Conservation (phyloP, 2,113 vertebrate genomes). For the Amphilophus citrinellus region DNA sequence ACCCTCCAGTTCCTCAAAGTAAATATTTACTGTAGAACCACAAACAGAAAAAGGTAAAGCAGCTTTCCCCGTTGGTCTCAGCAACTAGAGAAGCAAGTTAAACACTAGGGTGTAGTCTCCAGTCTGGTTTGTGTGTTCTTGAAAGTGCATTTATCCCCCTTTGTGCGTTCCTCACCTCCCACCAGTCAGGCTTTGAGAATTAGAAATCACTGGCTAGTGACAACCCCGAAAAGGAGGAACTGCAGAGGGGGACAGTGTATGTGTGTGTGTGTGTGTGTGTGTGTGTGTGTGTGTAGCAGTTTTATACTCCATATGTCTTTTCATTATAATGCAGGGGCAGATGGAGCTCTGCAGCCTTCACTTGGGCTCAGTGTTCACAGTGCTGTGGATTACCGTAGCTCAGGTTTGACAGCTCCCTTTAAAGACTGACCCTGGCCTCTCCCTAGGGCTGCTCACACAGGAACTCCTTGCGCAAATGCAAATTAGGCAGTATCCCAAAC, state of each 20-base stretch:
- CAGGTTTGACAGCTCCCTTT: conserved; percentile 48
- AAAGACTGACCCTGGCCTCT: conserved; percentile 32
- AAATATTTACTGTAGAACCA: conserved; percentile 23
- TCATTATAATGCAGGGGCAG: conserved; percentile 54
- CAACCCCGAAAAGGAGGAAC: conserved; percentile 1
- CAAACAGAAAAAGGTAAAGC: background rate
- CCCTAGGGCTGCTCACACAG: conserved; percentile 18
- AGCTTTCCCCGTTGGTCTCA: background rate
- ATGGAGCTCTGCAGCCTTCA: conserved; percentile 46
- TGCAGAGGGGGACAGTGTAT: conserved; percentile 1
- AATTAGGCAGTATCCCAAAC: conserved; percentile 35
- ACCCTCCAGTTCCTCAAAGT: background rate
- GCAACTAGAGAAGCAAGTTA: background rate
- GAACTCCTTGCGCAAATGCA: conserved; percentile 29
- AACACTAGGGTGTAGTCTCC: background rate
- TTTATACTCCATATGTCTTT: conserved; percentile 63
- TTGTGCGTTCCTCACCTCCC: background rate
- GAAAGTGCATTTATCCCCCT: background rate
- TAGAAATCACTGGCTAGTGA: conserved; percentile 14
- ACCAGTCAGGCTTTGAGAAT: conserved; percentile 12
- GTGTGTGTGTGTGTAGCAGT: background rate
- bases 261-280: background rate
- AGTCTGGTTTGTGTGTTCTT: background rate
- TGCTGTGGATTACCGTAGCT: conserved; percentile 49
- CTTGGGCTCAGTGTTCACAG: conserved; percentile 35